These are phyloP conservation scores for Phyllotreta cruciferae DNA, from an alignment of 2,888 invertebrate species.

Conservation along the genomic window DNA sequence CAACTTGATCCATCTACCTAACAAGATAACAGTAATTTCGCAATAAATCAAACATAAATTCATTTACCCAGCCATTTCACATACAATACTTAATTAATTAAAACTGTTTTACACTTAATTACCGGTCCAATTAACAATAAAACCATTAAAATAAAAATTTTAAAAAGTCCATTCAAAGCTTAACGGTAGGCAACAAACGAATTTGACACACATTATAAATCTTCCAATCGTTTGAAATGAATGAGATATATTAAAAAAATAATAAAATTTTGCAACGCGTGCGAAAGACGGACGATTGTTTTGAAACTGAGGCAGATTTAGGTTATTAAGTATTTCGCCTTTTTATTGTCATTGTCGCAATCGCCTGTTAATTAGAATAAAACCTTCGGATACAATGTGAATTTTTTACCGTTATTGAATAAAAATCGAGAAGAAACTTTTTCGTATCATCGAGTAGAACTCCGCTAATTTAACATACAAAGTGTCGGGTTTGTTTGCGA, in stretches of 20 bases:
- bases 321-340: constrained; percentile 34
- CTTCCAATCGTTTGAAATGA: not conserved
- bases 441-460: no score
- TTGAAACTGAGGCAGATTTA: constrained; percentile 45
- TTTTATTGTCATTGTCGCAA: constrained; percentile 30
- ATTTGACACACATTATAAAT: constrained; percentile 10
- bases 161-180: not conserved
- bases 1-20: constrained; percentile 1
- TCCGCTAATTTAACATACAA: no score
- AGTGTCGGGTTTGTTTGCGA: no score
- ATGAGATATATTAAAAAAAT: constrained; percentile 3
- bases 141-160: not conserved
- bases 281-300: constrained; percentile 45
- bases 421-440: no score
- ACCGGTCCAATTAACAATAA: constrained; percentile 4
- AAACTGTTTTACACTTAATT: constrained; percentile 14
- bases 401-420: no score
- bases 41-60: constrained; percentile 1
- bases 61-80: not conserved
- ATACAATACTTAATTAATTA: constrained; percentile 18
- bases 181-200: constrained; percentile 4
- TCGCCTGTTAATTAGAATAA: no score
- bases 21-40: not conserved
- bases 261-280: constrained; percentile 41
- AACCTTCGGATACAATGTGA: no score